phyloP scores from a whole-genome alignment of 2,888 invertebrate genomes.

The Lasioglossum zephyrum region DNA sequence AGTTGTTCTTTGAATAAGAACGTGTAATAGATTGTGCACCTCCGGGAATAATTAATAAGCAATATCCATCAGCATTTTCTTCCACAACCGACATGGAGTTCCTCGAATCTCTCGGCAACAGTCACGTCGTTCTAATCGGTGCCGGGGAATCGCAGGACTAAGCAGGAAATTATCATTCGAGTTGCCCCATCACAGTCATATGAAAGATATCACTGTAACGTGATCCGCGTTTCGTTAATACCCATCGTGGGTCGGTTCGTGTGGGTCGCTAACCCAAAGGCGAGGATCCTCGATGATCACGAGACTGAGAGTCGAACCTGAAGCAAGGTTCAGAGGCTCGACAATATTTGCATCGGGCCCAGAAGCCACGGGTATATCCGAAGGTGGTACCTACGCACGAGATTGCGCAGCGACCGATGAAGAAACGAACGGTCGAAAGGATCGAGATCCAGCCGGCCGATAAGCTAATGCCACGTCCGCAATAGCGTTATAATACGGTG shows the following conservation, averaged over 20 bases:
- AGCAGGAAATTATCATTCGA: constrained; percentile 38
- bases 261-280: constrained; percentile 53
- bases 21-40: neutral
- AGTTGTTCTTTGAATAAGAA: neutral
- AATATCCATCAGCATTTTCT: constrained; percentile 2
- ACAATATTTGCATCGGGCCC: constrained; percentile 62
- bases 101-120: neutral
- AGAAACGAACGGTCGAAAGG: constrained; percentile 71
- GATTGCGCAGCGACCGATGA: constrained; percentile 70
- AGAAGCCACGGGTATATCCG: constrained; percentile 58
- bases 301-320: constrained; percentile 8
- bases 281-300: constrained; percentile 26
- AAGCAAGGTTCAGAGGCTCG: neutral
- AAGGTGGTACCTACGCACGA: constrained; percentile 67
- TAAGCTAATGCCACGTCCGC: constrained; percentile 77
- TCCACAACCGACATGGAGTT: neutral
- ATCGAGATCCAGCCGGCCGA: constrained; percentile 71
- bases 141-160: neutral
- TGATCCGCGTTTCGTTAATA: constrained; percentile 41
- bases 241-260: constrained; percentile 44
- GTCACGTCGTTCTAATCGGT: neutral
- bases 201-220: constrained; percentile 39
- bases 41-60: constrained; percentile 5
- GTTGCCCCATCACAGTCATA: neutral
- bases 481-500: constrained; percentile 74